A percentile compares a stretch with the other conserved stretches of the same genome.
These are phyloP conservation scores for Parnassius apollo DNA, from an alignment of 2,888 invertebrate species.

Conservation along the genomic window DNA sequence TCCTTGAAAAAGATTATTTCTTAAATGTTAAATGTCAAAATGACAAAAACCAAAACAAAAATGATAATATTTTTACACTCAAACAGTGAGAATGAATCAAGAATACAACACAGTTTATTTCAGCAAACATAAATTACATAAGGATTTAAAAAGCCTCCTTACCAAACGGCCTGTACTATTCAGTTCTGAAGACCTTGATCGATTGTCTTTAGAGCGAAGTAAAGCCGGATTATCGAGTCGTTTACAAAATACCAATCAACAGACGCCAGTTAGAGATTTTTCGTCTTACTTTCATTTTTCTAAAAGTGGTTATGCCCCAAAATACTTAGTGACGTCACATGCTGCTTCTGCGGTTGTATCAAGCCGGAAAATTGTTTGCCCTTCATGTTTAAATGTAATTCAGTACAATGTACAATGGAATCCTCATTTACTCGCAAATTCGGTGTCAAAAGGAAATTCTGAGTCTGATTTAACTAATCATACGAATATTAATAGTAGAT, in stretches of 20 bases:
- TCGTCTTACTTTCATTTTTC: conserved; percentile 10
- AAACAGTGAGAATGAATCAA: conserved; percentile 33
- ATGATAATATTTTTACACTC: conserved; percentile 29
- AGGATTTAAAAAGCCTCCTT: not conserved
- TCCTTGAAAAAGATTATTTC: conserved; percentile 9
- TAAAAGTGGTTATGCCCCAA: not conserved
- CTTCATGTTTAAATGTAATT: not conserved
- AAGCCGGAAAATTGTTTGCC: not conserved
- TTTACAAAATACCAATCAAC: not conserved
- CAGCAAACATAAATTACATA: conserved; percentile 23
- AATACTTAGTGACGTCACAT: conserved; percentile 17
- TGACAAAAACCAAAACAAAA: conserved; percentile 8
- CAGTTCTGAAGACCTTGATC: conserved; percentile 38
- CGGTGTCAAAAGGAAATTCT: not conserved
- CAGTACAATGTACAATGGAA: conserved; percentile 1
- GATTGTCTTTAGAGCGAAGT: conserved; percentile 38
- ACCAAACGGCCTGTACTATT: conserved; percentile 30
- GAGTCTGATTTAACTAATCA: not conserved
- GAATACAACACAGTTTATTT: conserved; percentile 33
- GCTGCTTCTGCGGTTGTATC: not conserved
- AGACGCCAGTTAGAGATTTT: conserved; percentile 15
- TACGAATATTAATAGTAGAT: not conserved
- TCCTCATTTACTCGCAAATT: not conserved
- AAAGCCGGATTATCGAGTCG: conserved; percentile 29
- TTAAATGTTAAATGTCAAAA: not conserved